phyloP scores from a whole-genome alignment of 2,113 vertebrate genomes.

The Delphinapterus leucas region DNA sequence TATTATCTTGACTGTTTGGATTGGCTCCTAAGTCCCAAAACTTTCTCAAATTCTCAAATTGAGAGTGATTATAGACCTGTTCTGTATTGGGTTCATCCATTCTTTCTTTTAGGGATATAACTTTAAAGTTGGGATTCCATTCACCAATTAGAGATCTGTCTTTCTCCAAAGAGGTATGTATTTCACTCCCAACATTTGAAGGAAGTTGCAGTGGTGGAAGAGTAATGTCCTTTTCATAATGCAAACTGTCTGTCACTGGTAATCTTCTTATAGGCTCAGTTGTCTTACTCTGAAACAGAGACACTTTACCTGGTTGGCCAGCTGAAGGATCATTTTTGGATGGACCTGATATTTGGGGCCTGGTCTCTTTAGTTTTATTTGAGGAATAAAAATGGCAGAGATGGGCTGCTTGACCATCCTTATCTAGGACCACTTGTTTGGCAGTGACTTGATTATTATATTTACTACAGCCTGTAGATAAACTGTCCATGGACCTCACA shows the following conservation, averaged over 20 bases:
- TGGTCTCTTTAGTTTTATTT: constrained; percentile 51
- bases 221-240: constrained; percentile 50
- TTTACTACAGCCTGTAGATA: constrained; percentile 41
- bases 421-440: constrained; percentile 61
- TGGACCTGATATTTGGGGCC: constrained; percentile 45
- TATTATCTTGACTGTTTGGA: constrained; percentile 47
- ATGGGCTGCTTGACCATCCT: constrained; percentile 34
- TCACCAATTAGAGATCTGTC: constrained; percentile 35
- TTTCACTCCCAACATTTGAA: constrained; percentile 69
- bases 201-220: constrained; percentile 34
- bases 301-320: constrained; percentile 19
- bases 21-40: constrained; percentile 89
- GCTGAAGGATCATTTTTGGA: constrained; percentile 42
- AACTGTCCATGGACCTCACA: neutral
- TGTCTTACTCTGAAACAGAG: constrained; percentile 33
- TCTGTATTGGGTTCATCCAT: constrained; percentile 78
- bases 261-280: constrained; percentile 7
- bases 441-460: constrained; percentile 34
- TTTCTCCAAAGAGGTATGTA: constrained; percentile 63
- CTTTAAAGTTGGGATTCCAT: constrained; percentile 78
- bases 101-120: constrained; percentile 86
- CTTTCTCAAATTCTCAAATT: constrained; percentile 89
- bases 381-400: constrained; percentile 29
- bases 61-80: constrained; percentile 79
- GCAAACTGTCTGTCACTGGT: constrained; percentile 43